Base-by-base conservation (phyloP, 53 echinoderm and acorn worm genomes). In the Temnopleurus reevesii region DNA sequence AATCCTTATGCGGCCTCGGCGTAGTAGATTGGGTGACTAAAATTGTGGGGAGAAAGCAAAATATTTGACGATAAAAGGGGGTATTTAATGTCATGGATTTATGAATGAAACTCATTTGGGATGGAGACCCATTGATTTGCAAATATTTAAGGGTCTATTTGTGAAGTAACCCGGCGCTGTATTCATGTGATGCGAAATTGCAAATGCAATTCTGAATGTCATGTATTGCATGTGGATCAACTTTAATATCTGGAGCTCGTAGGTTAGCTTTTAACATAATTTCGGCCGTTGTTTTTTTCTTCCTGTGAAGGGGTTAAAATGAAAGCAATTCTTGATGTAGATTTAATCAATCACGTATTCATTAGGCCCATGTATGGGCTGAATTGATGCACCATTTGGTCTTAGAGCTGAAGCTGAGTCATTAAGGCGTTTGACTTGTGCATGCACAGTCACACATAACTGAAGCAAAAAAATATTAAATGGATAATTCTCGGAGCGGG, bases 21-120 rank as follows among this genome's bases (percentile, higher is more conserved):
- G 23, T 71, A 21, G 38, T 71, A 71, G 71, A 38, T 12, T 6
- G 71, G 12, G 41, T 21, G 41, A 38, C 41, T 2, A 7, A 56
- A 71, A 71, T 71, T 71, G 41, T 41, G 71, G 41, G 71, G 19
- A 41, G 26, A 79, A 49, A 77, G 8, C 12, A 8, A 77, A 79
- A 79, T 79, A 47, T 79, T 79, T 79, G 3, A 8, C 41, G 15
- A 49, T 49, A 10, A 79, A 45, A 5, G 10, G 71, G 49, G 28
- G n/a, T 23, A 79, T 79, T 79, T 79, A 28, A 79, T 47, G 79
- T 79, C 79, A 79, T 28, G 79, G 79, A 49, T 79, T 79, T 79
- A 23, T 79, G 79, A 79, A 79, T 79, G 79, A 49, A 79, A 49
- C 79, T 79, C 51, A 47, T 79, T 79, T 79, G 79, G 13, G 41